Percentiles rank a stretch among this genome's conserved stretches.
Evolutionary conservation across 2,797 vertebrate genomes (phyloP).

Genomic region (Sus cebifrons): DNA sequence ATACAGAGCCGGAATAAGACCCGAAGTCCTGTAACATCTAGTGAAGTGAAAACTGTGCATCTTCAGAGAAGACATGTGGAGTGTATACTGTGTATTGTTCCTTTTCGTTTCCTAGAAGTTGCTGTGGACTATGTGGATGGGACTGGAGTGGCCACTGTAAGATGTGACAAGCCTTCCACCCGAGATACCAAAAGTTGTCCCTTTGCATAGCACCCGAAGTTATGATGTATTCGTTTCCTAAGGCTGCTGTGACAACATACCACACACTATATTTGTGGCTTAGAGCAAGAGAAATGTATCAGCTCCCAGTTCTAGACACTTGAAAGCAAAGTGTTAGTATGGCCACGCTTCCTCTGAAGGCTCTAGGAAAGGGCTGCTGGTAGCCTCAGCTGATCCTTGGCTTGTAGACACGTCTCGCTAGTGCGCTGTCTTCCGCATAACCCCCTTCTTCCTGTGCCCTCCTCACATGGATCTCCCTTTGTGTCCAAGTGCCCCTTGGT

Average conservation of each 20-base stretch:
- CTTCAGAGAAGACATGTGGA: background rate
- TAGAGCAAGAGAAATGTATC: constrained; percentile 34
- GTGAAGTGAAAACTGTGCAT: background rate
- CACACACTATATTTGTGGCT: background rate
- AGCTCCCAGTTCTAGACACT: background rate
- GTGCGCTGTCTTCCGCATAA: background rate
- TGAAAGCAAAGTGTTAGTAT: background rate
- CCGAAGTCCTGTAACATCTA: background rate
- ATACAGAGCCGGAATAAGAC: background rate
- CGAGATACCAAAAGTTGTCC: background rate
- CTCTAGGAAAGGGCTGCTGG: background rate
- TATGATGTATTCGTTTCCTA: background rate
- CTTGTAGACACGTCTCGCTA: background rate
- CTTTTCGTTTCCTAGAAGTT: constrained; percentile 41
- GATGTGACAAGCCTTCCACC: background rate
- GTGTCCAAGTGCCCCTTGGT: background rate
- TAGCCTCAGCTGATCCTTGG: background rate
- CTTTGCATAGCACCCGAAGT: background rate
- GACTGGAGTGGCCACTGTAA: background rate
- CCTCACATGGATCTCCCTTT: background rate
- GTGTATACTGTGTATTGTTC: background rate
- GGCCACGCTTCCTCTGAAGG: background rate
- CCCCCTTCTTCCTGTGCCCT: background rate
- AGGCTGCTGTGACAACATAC: background rate
- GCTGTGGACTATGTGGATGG: background rate